A percentile compares a stretch with the other conserved stretches of the same genome.
Evolutionary conservation across 2,888 invertebrate species (phyloP).

Genomic region (Parelbella ahira): DNA sequence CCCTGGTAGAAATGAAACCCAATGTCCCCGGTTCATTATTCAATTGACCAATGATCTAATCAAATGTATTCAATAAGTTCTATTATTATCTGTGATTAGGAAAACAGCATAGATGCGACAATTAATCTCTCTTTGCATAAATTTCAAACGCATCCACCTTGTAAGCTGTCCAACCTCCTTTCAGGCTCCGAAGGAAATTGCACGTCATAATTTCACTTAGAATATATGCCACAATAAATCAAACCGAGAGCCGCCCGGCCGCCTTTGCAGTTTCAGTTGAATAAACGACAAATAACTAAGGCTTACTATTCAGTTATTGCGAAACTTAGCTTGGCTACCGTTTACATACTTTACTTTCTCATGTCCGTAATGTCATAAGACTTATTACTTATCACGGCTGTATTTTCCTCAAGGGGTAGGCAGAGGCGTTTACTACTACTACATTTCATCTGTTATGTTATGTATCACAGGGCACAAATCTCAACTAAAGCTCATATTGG

Average conservation of each 20-base stretch:
- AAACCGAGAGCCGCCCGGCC: slow-evolving; percentile 29
- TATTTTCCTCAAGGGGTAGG: neutral
- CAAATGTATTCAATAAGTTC: no score
- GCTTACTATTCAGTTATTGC: slow-evolving; percentile 4
- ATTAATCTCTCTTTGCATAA: no score
- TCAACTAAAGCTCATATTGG: no score
- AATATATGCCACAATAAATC: slow-evolving; percentile 26
- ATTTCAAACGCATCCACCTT: no score
- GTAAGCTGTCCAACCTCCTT: slow-evolving; percentile 11
- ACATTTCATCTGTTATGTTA: no score
- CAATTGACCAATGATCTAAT: no score
- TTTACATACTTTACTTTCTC: neutral
- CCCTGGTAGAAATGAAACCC: no score
- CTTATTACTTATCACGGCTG: neutral
- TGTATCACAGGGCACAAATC: no score
- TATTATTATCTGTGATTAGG: no score
- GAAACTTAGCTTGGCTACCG: neutral
- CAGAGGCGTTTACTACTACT: no score
- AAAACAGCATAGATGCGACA: no score
- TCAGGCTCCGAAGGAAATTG: slow-evolving; percentile 16
- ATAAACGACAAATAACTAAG: slow-evolving; percentile 20
- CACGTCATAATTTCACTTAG: slow-evolving; percentile 25
- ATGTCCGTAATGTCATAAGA: neutral
- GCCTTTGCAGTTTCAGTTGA: slow-evolving; percentile 10
- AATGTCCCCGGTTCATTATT: no score